These are phyloP conservation scores for Agrilus mali DNA, from an alignment of 2,888 invertebrate species.

Conservation along the genomic window DNA sequence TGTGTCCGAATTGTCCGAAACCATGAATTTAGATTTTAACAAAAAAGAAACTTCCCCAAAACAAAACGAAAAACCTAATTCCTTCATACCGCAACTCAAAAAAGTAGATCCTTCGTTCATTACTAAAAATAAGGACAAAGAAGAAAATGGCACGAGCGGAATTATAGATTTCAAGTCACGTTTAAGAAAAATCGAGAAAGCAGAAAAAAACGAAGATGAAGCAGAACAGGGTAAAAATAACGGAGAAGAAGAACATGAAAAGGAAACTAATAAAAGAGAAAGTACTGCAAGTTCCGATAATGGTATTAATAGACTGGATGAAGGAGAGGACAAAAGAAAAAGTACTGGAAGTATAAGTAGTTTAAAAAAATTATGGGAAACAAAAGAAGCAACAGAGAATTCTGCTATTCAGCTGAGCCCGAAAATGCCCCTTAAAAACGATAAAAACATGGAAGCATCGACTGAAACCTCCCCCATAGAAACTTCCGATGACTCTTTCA, in stretches of 20 bases:
- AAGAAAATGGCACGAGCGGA: conserved; percentile 39
- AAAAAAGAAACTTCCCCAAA: conserved; percentile 1
- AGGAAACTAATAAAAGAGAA: conserved; percentile 34
- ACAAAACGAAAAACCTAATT: conserved; percentile 36
- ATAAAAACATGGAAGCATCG: conserved; percentile 32
- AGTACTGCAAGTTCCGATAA: conserved; percentile 34
- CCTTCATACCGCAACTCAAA: conserved; percentile 57
- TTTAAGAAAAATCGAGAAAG: conserved; percentile 61
- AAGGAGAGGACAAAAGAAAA: conserved; percentile 72
- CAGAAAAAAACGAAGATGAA: conserved; percentile 24
- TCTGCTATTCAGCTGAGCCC: conserved; percentile 46
- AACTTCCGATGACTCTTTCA: conserved; percentile 31
- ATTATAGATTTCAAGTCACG: conserved; percentile 78
- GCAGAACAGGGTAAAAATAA: conserved; percentile 18
- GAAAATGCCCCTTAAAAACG: conserved; percentile 44
- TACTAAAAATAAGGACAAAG: conserved; percentile 39
- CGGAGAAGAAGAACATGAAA: conserved; percentile 20
- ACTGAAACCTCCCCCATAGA: conserved; percentile 29
- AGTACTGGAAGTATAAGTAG: conserved; percentile 89
- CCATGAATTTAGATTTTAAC: conserved; percentile 51
- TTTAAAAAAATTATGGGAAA: conserved; percentile 86
- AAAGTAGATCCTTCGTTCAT: conserved; percentile 54
- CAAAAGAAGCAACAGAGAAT: conserved; percentile 45
- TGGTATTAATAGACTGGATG: conserved; percentile 38
- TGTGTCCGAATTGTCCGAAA: conserved; percentile 75